phyloP scores from a whole-genome alignment of 2,113 vertebrate species.

The Vimba vimba region DNA sequence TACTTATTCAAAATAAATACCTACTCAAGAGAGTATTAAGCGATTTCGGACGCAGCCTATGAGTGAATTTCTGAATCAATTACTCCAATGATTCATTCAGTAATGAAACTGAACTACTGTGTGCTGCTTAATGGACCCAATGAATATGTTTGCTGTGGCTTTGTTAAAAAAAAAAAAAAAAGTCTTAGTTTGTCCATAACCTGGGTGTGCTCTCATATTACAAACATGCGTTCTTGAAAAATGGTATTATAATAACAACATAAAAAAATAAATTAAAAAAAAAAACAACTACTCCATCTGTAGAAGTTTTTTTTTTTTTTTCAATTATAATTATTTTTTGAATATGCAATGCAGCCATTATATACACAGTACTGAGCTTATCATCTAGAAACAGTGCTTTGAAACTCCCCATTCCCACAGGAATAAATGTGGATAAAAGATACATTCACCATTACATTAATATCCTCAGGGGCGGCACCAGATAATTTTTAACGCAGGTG shows the following conservation, averaged over 20 bases:
- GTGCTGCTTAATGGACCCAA: neutral
- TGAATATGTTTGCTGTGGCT: too few relatives aligned
- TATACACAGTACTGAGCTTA: slow-evolving; percentile 66
- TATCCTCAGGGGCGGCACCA: slow-evolving; percentile 60
- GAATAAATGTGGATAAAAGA: slow-evolving; percentile 78
- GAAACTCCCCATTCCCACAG: slow-evolving; percentile 70
- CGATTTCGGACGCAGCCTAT: neutral
- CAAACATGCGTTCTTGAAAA: neutral
- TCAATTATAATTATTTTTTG: slow-evolving; percentile 62
- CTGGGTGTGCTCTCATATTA: neutral
- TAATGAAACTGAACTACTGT: slow-evolving; percentile 10
- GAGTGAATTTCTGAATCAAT: slow-evolving; percentile 1
- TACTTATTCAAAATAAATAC: too few relatives aligned
- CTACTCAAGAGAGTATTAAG: too few relatives aligned
- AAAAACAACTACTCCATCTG: slow-evolving; percentile 41
- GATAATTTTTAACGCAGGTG: too few relatives aligned
- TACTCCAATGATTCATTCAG: slow-evolving; percentile 54
- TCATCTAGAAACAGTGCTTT: slow-evolving; percentile 74
- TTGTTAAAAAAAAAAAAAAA: too few relatives aligned
- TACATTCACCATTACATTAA: slow-evolving; percentile 79
- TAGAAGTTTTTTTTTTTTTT: too few relatives aligned
- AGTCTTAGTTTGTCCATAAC: neutral
- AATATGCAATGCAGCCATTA: slow-evolving; percentile 60
- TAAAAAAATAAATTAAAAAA: neutral
- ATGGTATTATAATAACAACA: neutral